Percentiles rank a stretch among this genome's conserved stretches.
Evolutionary conservation across 2,888 invertebrate species (phyloP).

Genomic region (Tinea trinotella): DNA sequence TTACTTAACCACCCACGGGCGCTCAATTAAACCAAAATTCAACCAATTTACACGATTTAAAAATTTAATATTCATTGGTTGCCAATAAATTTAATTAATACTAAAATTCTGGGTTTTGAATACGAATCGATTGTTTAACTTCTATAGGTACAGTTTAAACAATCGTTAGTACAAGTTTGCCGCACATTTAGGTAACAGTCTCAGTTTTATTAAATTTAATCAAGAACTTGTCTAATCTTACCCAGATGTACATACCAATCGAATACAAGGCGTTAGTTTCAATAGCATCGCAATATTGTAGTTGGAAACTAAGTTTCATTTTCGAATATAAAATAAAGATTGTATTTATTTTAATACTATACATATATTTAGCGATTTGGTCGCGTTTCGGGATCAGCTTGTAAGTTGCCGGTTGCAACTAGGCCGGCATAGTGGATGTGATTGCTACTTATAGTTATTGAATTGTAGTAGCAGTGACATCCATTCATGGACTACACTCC

Average conservation of each 20-base stretch:
- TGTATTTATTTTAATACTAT: not conserved
- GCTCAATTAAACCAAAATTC: too few species aligned
- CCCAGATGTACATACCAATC: slow-evolving; percentile 69
- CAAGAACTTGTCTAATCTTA: slow-evolving; percentile 71
- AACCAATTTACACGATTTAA: too few species aligned
- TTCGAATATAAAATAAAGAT: not conserved
- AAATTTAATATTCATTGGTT: not conserved
- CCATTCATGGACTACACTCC: too few species aligned
- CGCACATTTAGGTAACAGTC: slow-evolving; percentile 67
- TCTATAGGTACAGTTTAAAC: slow-evolving; percentile 49
- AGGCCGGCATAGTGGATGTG: too few species aligned
- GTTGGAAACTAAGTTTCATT: slow-evolving; percentile 66
- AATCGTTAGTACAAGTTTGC: slow-evolving; percentile 65
- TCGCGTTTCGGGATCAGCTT: too few species aligned
- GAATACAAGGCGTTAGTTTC: slow-evolving; percentile 62
- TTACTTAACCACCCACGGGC: too few species aligned
- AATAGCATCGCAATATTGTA: slow-evolving; percentile 54
- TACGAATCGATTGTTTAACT: slow-evolving; percentile 35
- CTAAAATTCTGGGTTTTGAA: not conserved
- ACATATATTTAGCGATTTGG: too few species aligned
- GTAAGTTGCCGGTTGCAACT: too few species aligned
- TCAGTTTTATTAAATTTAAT: slow-evolving; percentile 73
- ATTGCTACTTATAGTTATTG: too few species aligned
- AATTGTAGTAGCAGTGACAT: too few species aligned
- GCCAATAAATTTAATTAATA: not conserved